Percentiles rank a stretch among this genome's conserved stretches.
phyloP scores from a whole-genome alignment of 2,888 invertebrate species.

The Stenichneumon culpator region DNA sequence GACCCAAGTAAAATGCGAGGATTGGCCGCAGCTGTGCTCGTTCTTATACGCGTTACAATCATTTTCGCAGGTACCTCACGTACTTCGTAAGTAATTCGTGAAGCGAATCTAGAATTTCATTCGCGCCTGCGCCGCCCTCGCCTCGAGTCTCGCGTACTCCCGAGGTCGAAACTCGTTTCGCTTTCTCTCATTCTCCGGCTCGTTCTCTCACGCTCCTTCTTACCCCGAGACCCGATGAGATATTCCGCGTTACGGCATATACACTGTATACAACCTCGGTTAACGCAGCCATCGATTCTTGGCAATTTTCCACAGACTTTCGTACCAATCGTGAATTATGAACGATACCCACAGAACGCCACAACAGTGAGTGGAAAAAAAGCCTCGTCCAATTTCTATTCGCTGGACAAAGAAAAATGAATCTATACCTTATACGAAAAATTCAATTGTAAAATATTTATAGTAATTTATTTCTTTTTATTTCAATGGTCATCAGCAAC shows the following conservation, averaged over 20 bases:
- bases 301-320: conserved; percentile 57
- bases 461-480: conserved; percentile 5
- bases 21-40: conserved; percentile 52
- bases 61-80: conserved; percentile 78
- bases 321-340: conserved; percentile 54
- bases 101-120: conserved; percentile 77
- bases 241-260: conserved; percentile 23
- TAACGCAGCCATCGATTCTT: conserved; percentile 48
- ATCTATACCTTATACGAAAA: conserved; percentile 1
- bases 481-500: background rate
- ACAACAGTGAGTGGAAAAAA: conserved; percentile 24
- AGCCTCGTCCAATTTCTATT: conserved; percentile 7
- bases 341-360: conserved; percentile 22
- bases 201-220: conserved; percentile 51
- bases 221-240: conserved; percentile 32
- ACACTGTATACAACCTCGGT: conserved; percentile 25
- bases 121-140: conserved; percentile 61
- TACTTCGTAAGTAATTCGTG: conserved; percentile 80
- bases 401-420: conserved; percentile 23
- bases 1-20: conserved; percentile 32
- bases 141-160: conserved; percentile 32
- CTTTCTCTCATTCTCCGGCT: conserved; percentile 55
- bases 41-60: conserved; percentile 51
- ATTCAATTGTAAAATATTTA: background rate
- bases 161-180: conserved; percentile 67